Base-by-base conservation (phyloP, 2,113 vertebrate genomes). In the Sisor rabdophorus region DNA sequence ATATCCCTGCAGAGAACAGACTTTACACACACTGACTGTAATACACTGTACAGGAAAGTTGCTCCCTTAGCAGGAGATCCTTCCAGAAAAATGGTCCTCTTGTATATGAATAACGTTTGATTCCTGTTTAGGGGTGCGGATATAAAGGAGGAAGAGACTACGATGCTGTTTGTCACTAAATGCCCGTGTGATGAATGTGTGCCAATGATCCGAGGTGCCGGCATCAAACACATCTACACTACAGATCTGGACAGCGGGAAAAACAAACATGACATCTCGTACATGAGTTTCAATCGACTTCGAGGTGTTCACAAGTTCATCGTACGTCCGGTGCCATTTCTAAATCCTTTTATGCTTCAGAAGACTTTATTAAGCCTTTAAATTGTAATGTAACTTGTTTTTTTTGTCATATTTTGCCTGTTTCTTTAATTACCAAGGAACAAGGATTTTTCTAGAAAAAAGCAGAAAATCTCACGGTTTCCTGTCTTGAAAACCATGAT, bases 111-210 rank as follows among this genome's bases (percentile, higher is more conserved):
- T 24, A 76, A 11, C 40, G 19, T 20, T 72, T 64, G 36, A 30
- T 48, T 17, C 26, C 26, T 22, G 13, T 75, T 44, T 86, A 98
- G 96, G 84, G 94, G 91, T 80, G 90, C 91, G 60, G 93, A 95
- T 84, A 91, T 97, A 87, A 93, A 91, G 75, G 88, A 92, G 0
- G 93, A 93, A 8, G 94, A 97, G 78, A 86, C 87, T 86, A 93
- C 92, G 71, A 93, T 97, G 92, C 90, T 98, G 87, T 98, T 98
- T 87, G 95, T 98, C 11, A 98, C 95, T 0, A 98, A 98, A 71
- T 98, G 95, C 79, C 96, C 96, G 0, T 98, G 96, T 83, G 96
- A 98, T 26, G 96, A 98, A 85, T 98, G 96, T 64, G 88, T 98
- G 15, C 96, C 95, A 81, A 90, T 98, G 87, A 97, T 98, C 80